These are phyloP conservation scores for Aldabrachelys gigantea DNA, from an alignment of 2,113 vertebrate genomes.

Conservation along the genomic window DNA sequence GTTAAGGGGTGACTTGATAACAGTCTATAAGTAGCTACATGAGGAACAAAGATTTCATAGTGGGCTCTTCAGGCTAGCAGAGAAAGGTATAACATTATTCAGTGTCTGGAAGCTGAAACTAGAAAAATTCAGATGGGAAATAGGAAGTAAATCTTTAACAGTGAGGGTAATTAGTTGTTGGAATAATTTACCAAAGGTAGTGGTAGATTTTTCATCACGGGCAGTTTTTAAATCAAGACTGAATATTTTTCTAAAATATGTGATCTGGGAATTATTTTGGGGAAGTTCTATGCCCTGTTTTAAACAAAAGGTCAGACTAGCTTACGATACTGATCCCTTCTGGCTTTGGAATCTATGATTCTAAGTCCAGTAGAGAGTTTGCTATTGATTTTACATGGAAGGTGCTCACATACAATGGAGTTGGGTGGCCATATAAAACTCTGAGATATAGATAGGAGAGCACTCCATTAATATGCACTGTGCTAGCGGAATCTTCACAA, in stretches of 20 bases:
- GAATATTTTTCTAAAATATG: neutral
- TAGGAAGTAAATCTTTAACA: neutral
- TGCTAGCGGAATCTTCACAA: neutral
- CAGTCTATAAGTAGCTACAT: neutral
- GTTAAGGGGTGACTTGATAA: neutral
- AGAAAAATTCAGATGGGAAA: neutral
- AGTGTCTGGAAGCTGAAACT: neutral
- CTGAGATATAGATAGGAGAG: neutral
- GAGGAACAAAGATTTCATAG: neutral
- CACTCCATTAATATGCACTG: accelerated
- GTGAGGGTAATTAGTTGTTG: neutral
- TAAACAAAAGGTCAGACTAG: neutral
- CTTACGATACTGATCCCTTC: neutral
- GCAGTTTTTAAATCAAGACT: neutral
- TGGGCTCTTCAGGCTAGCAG: neutral
- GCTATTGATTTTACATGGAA: neutral
- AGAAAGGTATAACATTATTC: neutral
- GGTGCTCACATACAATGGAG: neutral
- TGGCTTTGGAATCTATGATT: neutral
- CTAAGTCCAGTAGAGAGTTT: neutral
- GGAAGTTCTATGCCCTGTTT: neutral
- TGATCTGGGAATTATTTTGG: neutral
- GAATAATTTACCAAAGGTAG: neutral
- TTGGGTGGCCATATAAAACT: neutral
- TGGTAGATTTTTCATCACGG: neutral